These are phyloP conservation scores for Argya squamiceps DNA, from an alignment of 2,797 vertebrate species.

Conservation along the genomic window DNA sequence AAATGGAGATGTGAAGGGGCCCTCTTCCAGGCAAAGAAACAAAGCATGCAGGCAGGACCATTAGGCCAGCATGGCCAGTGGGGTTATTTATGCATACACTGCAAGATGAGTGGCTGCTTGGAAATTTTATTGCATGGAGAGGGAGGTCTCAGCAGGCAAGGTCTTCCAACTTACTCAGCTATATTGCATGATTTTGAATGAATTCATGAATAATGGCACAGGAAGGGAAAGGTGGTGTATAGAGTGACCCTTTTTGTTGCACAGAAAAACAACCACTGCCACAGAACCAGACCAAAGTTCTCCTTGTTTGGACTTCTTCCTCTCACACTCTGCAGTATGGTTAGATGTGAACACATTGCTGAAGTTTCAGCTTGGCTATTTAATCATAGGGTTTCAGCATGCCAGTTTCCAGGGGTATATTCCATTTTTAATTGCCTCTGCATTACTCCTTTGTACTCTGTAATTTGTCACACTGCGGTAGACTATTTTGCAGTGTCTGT, in stretches of 20 bases:
- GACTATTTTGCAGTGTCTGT: neutral
- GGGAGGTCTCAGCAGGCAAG: neutral
- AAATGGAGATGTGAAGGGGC: neutral
- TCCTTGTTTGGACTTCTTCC: neutral
- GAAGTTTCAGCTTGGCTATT: neutral
- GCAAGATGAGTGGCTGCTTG: neutral
- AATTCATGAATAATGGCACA: neutral
- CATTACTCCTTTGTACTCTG: neutral
- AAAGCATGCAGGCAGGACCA: rapidly evolving
- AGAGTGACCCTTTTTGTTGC: neutral
- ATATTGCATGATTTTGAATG: neutral
- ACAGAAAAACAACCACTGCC: neutral
- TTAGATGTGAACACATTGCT: neutral
- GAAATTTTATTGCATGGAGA: neutral
- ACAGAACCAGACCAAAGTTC: neutral
- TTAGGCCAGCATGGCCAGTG: neutral
- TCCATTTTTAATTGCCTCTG: neutral
- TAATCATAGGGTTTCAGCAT: neutral
- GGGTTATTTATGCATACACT: neutral
- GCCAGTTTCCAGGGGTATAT: neutral
- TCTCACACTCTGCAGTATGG: neutral
- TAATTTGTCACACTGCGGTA: neutral
- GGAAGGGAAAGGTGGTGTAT: neutral
- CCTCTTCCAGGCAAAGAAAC: neutral
- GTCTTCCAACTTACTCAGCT: neutral